These are phyloP conservation scores for Sphecodes monilicornis DNA, from an alignment of 2,888 invertebrate genomes.

Conservation along the genomic window DNA sequence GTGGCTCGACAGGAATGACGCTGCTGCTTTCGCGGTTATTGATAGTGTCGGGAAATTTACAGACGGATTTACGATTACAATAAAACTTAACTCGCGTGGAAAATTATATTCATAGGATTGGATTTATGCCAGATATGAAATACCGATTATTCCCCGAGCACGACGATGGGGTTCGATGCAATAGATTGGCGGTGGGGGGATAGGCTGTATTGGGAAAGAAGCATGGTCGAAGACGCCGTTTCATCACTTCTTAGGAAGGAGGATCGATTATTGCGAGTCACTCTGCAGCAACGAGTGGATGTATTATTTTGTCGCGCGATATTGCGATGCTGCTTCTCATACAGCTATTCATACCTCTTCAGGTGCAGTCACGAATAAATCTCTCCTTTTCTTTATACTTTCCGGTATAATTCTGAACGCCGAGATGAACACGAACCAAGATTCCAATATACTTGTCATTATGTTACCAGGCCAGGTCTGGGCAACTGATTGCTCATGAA, in stretches of 20 bases:
- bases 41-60: conserved; percentile 82
- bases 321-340: conserved; percentile 34
- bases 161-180: conserved; percentile 38
- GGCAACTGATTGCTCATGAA: background rate
- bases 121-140: conserved; percentile 83
- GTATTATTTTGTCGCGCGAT: conserved; percentile 59
- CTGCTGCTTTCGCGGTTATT: conserved; percentile 77
- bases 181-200: conserved; percentile 31
- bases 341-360: conserved; percentile 7
- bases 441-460: background rate
- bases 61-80: conserved; percentile 83
- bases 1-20: conserved; percentile 29
- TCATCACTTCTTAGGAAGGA: conserved; percentile 53
- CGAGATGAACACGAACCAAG: background rate
- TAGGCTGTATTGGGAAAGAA: conserved; percentile 43
- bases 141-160: conserved; percentile 69
- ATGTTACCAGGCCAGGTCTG: background rate
- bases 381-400: background rate
- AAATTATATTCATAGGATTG: conserved; percentile 84
- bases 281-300: conserved; percentile 50
- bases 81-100: conserved; percentile 83
- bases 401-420: background rate
- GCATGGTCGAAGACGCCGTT: conserved; percentile 52
- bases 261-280: conserved; percentile 68
- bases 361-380: background rate